Evolutionary conservation across 35 echinoderm and acorn worm species (phyloP), one percentile per base, ranked within the genome.

Genomic region (Stichopus chloronotus): DNA sequence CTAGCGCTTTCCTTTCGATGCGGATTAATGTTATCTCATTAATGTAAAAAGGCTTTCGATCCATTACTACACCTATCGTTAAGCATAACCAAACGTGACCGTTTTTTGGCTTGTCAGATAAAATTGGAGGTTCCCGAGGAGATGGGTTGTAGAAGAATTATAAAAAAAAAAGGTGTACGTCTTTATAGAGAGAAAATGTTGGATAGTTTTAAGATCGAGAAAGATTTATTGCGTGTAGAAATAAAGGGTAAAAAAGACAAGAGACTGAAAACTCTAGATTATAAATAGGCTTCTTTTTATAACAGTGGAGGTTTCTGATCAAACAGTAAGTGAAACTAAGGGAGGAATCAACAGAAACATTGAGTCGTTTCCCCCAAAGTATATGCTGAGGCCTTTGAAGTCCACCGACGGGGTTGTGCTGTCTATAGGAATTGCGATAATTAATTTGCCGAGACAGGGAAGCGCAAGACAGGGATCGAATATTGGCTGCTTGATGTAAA

Each of bases 41-140:
- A 74, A 74, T 74, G 17, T n/a, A 20, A 74, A 74, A 74, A 74
- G 69, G 69, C 22, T 74, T 74, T 74, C 69, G 69, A 74, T 74
- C 69, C 69, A 74, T 74, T 74, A 74, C 19, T 16, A 74, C 17
- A 20, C 30, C 30, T 43, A 43, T 74, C 17, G 69, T 74, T 14
- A 43, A 43, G 30, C 30, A 74, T 19, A 74, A 16, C 69, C 22
- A 20, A 74, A 74, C 69, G 69, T 20, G 69, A 16, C 69, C 69
- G 22, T 65, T 19, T 65, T 11, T 19, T 19, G 11, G 20, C 19
- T 21, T 74, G 69, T 74, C 69, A 20, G 69, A 74, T 74, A 20
- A 74, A 74, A 14, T 74, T 74, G 69, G 30, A 74, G 19, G 69
- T 74, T 20, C 17, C 69, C 19, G 69, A 74, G 30, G 30, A 20